phyloP scores from a whole-genome alignment of 2,797 vertebrate species.

The Vespertilio murinus region DNA sequence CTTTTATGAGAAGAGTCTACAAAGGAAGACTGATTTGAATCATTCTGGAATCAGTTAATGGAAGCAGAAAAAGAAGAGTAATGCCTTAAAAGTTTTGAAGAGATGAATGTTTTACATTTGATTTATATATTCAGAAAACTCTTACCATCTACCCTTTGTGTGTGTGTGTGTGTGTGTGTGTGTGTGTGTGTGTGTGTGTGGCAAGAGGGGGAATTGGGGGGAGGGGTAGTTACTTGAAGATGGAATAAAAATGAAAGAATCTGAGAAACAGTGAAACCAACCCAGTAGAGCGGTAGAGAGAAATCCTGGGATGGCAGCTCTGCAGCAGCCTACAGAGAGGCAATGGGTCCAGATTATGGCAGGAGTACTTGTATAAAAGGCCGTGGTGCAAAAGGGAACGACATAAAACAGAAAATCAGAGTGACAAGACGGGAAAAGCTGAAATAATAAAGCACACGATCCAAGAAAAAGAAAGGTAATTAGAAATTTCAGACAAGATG shows the following conservation, averaged over 20 bases:
- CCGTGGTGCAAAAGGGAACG: neutral
- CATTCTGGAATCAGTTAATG: neutral
- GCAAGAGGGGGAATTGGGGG: neutral
- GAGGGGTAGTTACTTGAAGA: neutral
- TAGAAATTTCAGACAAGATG: slow-evolving; percentile 39
- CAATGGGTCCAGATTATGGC: too few relatives aligned
- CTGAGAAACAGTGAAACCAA: neutral
- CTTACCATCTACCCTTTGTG: neutral
- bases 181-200: too few relatives aligned
- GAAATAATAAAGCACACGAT: slow-evolving; percentile 44
- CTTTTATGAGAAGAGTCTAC: slow-evolving; percentile 19
- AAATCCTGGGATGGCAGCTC: neutral
- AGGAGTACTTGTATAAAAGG: neutral
- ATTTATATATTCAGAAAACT: slow-evolving; percentile 46
- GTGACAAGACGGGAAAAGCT: slow-evolving; percentile 13
- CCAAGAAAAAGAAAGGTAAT: slow-evolving; percentile 57
- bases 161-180: too few relatives aligned
- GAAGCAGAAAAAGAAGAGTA: slow-evolving; percentile 3
- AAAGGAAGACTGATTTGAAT: slow-evolving; percentile 43
- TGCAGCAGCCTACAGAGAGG: neutral
- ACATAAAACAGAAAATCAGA: neutral
- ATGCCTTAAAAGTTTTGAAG: slow-evolving; percentile 18
- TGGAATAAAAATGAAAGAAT: slow-evolving; percentile 29
- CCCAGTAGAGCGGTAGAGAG: neutral
- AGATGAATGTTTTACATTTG: neutral